Percentiles rank a stretch among this genome's conserved stretches.
phyloP scores from a whole-genome alignment of 2,888 invertebrate species.

The Stramonita haemastoma region DNA sequence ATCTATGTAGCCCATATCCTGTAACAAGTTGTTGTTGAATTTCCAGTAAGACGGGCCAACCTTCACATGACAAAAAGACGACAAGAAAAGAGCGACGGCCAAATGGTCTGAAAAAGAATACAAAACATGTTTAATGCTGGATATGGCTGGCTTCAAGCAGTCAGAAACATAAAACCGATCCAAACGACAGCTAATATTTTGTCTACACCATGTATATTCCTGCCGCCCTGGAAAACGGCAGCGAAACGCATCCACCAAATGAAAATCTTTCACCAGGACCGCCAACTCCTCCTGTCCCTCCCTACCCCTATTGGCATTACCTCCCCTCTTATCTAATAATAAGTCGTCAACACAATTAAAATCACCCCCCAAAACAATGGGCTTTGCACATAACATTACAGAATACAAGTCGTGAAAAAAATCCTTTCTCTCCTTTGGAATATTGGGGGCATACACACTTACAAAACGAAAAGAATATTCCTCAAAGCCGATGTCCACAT shows the following conservation, averaged over 20 bases:
- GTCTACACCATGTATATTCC: background rate
- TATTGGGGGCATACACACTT: background rate
- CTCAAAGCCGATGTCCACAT: background rate
- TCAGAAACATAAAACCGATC: background rate
- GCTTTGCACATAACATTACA: background rate
- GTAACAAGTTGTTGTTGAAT: background rate
- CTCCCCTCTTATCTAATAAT: background rate
- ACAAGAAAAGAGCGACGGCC: background rate
- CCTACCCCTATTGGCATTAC: background rate
- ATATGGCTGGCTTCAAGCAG: background rate
- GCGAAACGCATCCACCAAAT: background rate
- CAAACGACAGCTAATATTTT: background rate
- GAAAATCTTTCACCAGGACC: background rate
- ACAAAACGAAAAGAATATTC: background rate
- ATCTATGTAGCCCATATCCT: background rate
- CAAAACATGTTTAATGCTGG: background rate
- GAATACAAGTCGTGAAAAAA: background rate
- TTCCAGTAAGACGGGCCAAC: background rate
- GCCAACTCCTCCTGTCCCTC: background rate
- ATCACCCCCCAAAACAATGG: background rate
- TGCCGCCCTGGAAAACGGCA: background rate
- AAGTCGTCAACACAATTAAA: background rate
- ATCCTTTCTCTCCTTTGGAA: background rate
- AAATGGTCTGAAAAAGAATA: background rate
- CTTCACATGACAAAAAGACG: background rate